Evolutionary conservation across 1,140 invertebrate species (phyloP).

Genomic region (Drosophila pachea): DNA sequence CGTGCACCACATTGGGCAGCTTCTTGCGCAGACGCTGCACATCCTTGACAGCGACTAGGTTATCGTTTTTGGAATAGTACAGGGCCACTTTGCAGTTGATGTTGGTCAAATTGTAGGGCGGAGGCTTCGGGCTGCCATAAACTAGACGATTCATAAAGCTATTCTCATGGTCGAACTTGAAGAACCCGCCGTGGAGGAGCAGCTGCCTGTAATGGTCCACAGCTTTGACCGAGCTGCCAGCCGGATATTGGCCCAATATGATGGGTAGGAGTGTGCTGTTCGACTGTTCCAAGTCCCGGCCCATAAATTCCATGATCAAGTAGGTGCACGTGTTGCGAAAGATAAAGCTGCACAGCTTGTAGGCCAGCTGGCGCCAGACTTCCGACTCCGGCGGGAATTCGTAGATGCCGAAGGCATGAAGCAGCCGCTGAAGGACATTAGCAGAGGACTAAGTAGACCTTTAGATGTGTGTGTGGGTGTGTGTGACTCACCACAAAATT

Average conservation of each 20-base stretch:
- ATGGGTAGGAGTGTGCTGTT: conserved; percentile 63
- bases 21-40: conserved; percentile 69
- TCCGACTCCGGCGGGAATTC: conserved; percentile 54
- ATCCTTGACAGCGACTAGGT: conserved; percentile 34
- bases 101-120: conserved; percentile 52
- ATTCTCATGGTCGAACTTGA: conserved; percentile 42
- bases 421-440: conserved; percentile 12
- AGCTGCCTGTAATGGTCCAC: conserved; percentile 39
- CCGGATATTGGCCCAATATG: conserved; percentile 19
- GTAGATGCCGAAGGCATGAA: conserved; percentile 44
- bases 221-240: conserved; percentile 50
- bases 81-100: conserved; percentile 60
- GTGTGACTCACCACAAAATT: conserved; percentile 1
- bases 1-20: conserved; percentile 78
- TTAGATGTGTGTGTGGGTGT: not conserved
- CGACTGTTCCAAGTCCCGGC: conserved; percentile 79
- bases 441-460: no score
- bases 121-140: conserved; percentile 30
- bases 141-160: conserved; percentile 19
- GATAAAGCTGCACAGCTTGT: conserved; percentile 43
- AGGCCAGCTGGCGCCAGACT: conserved; percentile 35
- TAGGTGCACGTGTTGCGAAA: conserved; percentile 80
- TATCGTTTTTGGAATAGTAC: conserved; percentile 58
- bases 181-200: conserved; percentile 49
- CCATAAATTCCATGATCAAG: conserved; percentile 80